Evolutionary conservation across 2,113 vertebrate species (phyloP).

Genomic region (Malurus cyaneus): DNA sequence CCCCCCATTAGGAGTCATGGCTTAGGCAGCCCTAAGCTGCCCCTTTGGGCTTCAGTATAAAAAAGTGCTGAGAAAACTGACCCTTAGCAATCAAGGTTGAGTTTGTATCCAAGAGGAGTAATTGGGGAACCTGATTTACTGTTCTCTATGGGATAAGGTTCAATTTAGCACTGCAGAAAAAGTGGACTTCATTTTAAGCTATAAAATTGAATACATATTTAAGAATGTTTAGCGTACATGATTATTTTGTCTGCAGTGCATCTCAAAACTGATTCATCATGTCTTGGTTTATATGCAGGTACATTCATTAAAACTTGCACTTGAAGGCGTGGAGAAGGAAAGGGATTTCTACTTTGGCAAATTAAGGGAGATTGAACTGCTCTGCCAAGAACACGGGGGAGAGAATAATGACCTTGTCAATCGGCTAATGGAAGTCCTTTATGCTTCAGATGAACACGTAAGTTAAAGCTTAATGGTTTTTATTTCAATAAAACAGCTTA

Average conservation of each 20-base stretch:
- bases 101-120: not conserved
- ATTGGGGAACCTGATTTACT: not conserved
- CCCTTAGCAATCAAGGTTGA: not conserved
- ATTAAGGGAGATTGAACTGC: constrained; percentile 94
- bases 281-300: constrained; percentile 73
- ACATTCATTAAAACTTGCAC: constrained; percentile 93
- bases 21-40: not conserved
- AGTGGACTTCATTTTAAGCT: not conserved
- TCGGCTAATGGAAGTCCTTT: constrained; percentile 94
- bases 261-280: not conserved
- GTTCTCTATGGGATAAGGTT: not conserved
- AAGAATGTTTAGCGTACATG: not conserved
- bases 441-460: constrained; percentile 93
- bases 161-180: not conserved
- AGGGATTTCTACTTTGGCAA: constrained; percentile 99
- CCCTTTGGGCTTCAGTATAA: not conserved
- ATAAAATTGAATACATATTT: not conserved
- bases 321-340: constrained; percentile 97
- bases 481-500: not conserved
- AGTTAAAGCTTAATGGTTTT: constrained; percentile 33
- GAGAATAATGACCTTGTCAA: constrained; percentile 91
- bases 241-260: not conserved
- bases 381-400: constrained; percentile 94
- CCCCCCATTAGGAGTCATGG: not conserved
- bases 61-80: not conserved